Percentiles rank a stretch among this genome's conserved stretches.
These are phyloP conservation scores for Chymomyza fuscimana DNA, from an alignment of 2,888 invertebrate species.

Conservation along the genomic window DNA sequence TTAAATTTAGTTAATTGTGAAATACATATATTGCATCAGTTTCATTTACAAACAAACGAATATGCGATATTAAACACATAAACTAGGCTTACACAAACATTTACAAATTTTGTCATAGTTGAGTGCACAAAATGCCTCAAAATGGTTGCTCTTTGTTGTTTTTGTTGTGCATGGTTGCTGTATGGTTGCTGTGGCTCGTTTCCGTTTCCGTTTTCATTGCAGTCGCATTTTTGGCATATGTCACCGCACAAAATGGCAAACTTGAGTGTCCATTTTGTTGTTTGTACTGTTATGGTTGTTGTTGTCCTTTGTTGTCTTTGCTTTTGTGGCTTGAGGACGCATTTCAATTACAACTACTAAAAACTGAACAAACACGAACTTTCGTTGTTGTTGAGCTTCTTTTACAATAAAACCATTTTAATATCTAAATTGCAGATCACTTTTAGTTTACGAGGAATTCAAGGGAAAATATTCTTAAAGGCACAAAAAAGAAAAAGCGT, in stretches of 20 bases:
- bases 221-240: constrained; percentile 61
- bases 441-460: neutral
- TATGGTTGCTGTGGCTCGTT: constrained; percentile 30
- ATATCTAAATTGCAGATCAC: constrained; percentile 34
- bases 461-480: neutral
- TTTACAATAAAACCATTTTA: constrained; percentile 45
- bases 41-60: neutral
- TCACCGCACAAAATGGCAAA: constrained; percentile 47
- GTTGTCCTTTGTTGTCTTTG: constrained; percentile 18
- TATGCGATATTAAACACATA: neutral
- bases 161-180: constrained; percentile 9
- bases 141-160: constrained; percentile 43
- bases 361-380: constrained; percentile 25
- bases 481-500: neutral
- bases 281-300: constrained; percentile 31
- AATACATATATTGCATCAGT: neutral
- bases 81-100: constrained; percentile 4
- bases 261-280: constrained; percentile 13
- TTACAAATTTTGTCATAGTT: constrained; percentile 39
- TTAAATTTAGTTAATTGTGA: too few species aligned
- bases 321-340: constrained; percentile 17
- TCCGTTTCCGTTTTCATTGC: constrained; percentile 55
- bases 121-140: constrained; percentile 57
- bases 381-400: neutral
- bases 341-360: constrained; percentile 11